A percentile compares a stretch with the other conserved stretches of the same genome.
Evolutionary conservation across 1,140 invertebrate genomes (phyloP).

Genomic region (Adoxophyes honmai): DNA sequence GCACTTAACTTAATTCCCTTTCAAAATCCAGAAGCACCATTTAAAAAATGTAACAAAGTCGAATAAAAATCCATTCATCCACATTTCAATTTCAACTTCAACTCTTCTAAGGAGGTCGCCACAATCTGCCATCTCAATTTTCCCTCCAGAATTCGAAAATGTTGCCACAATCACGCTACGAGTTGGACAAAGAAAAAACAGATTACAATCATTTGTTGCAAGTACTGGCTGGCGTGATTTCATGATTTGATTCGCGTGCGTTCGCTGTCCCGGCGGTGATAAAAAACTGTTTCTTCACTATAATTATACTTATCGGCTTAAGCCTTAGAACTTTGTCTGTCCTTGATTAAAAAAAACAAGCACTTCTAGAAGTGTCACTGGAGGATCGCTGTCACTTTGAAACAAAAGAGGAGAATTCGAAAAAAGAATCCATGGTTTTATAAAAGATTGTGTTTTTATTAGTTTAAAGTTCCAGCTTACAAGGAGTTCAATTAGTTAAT

Average conservation of each 20-base stretch:
- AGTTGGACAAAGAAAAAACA: conserved; percentile 22
- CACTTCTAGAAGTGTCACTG: too few relatives aligned
- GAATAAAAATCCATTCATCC: too few relatives aligned
- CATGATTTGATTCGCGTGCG: conserved; percentile 34
- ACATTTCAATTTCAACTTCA: too few relatives aligned
- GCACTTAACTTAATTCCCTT: too few relatives aligned
- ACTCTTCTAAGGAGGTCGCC: neutral
- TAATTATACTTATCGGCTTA: conserved; percentile 18
- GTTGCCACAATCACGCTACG: conserved; percentile 1
- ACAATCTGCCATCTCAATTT: neutral
- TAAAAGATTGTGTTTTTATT: too few relatives aligned
- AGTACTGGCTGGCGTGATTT: conserved; percentile 16
- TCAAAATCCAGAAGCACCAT: too few relatives aligned
- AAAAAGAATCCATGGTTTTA: too few relatives aligned
- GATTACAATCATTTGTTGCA: conserved; percentile 12
- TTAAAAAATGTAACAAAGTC: too few relatives aligned
- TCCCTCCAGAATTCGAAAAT: neutral
- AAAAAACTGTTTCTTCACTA: conserved; percentile 34
- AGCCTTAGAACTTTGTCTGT: neutral
- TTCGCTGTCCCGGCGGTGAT: conserved; percentile 27
- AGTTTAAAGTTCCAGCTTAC: too few relatives aligned
- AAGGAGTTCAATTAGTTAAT: too few relatives aligned
- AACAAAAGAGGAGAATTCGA: too few relatives aligned
- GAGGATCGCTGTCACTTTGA: too few relatives aligned
- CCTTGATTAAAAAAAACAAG: neutral